Base-by-base conservation (phyloP, 2,797 vertebrate species). In the Chanos chanos region DNA sequence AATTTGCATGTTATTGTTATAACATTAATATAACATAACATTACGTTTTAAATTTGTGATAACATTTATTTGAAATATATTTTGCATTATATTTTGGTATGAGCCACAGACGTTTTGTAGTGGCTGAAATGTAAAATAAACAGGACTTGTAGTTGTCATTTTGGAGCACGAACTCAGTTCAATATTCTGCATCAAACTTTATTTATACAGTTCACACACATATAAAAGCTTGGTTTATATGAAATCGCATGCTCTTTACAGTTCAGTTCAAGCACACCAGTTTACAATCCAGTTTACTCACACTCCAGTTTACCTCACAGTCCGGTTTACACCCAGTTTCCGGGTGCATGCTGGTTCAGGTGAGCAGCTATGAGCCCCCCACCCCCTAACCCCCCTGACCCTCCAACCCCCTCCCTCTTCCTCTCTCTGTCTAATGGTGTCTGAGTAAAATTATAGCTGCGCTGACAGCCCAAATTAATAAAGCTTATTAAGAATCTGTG, bases 401-500 rank as follows among this genome's bases (percentile, higher is more conserved):
- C 6, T 19, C 1, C 36, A 19, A 36, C 3, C 50, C 34, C 45
- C 51, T 56, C 30, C 50, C 48, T 48, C 61, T 40, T 22, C 19
- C 41, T 37, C 49, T 37, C 34, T 51, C 31, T 51, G 64, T 67
- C 64, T 74, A 74, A 74, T 74, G 72, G 60, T 70, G 68, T 72
- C 60, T 74, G 72, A 67, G 74, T 70, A 67, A 70, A 74, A 74
- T 74, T 74, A 74, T 68, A 74, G 68, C 71, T 64, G 58, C 51
- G 52, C 52, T 65, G 72, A 71, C 68, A 81, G 75, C 72, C 66
- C 73, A 76, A 75, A 80, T 86, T 83, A 85, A 86, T 82, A 82
- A 84, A 79, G 31, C 73, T 66, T 72, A 73, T 34, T 69, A 70
- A 77, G 81, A 68, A n/a, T 39, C 76, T 75, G 77, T 81, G 77